Evolutionary conservation across 2,113 vertebrate genomes (phyloP), one percentile per base, ranked within the genome.

Genomic region (Strigops habroptila): DNA sequence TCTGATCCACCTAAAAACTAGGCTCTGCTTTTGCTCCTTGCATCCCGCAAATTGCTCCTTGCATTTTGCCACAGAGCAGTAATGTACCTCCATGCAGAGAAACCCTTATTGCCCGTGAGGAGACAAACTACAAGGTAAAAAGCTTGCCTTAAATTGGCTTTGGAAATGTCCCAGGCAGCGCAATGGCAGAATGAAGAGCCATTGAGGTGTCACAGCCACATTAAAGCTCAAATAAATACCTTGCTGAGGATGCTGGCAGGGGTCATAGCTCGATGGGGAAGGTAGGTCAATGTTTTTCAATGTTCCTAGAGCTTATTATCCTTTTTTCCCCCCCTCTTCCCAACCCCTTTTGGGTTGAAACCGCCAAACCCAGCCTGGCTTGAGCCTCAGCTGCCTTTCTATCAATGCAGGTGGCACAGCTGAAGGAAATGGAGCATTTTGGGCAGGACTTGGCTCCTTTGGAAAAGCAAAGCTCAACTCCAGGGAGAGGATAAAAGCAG

Each of bases 361-460:
- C 10, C 59, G 22, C 46, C 55, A 48, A 73, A 19, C 59, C 52
- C 59, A 59, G 7, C 46, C 37, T 22, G 19, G 31, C 3, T 44
- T 49, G 59, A 77, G 11, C 39, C 59, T 41, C 19, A 7, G 1
- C 17, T 15, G 5, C 5, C 1, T 62, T 55, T 49, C 31, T 22
- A 12, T 11, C 44, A 8, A 39, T 0, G 5, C 4, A 3, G 1
- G 1, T 15, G 51, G 37, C 27, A 16, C 6, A 39, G 46, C n/a
- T 2, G 1, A 41, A 60, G 30, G n/a, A 21, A 46, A 31, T 1
- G 2, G 19, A 43, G 30, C 4, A 4, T 53, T 55, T 33, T 7
- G 74, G 90, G 70, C 55, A 51, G 69, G 48, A 63, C 16, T 21
- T 1, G 6, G 12, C 18, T 68, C 46, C n/a, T 25, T 31, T 12